These are phyloP conservation scores for Acyrthosiphon pisum DNA, from an alignment of 1,140 invertebrate species.

Conservation along the genomic window DNA sequence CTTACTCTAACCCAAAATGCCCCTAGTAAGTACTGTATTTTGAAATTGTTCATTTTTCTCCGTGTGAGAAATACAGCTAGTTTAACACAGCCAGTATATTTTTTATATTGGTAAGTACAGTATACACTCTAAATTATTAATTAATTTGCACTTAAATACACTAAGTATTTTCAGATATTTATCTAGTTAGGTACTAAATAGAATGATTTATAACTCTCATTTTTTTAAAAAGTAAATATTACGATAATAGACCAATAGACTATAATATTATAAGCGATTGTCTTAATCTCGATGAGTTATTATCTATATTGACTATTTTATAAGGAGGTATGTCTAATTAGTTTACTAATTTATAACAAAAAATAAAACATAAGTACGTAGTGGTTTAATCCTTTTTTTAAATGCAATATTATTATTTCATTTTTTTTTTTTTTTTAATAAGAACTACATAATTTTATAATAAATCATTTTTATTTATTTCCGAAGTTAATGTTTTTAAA, in stretches of 20 bases:
- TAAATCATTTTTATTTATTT: constrained; percentile 20
- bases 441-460: background rate
- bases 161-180: background rate
- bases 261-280: background rate
- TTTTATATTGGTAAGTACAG: background rate
- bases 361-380: background rate
- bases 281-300: background rate
- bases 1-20: background rate
- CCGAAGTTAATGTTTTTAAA: background rate
- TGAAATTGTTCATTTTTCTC: background rate
- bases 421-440: background rate
- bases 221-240: background rate
- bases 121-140: background rate
- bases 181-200: background rate
- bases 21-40: background rate
- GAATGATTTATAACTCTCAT: background rate
- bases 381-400: background rate
- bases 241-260: background rate
- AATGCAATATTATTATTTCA: background rate
- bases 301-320: background rate
- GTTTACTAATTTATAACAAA: background rate
- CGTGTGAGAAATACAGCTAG: background rate
- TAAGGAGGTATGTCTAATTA: background rate
- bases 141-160: background rate
- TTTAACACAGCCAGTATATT: background rate